Evolutionary conservation across 2,113 vertebrate genomes (phyloP).

Genomic region (Miniopterus natalensis): DNA sequence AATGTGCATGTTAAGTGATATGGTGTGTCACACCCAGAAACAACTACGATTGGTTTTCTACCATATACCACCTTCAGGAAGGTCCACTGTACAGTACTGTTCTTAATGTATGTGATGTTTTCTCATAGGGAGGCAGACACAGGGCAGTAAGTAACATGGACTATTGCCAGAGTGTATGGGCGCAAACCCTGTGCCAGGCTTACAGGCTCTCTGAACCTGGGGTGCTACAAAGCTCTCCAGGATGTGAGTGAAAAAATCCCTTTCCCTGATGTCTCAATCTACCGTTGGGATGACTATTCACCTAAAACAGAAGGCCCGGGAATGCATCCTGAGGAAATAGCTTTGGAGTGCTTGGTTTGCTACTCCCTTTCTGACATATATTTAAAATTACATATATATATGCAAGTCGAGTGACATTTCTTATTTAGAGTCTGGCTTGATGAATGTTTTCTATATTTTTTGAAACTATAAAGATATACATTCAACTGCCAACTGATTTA

Average conservation of each 20-base stretch:
- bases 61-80: neutral
- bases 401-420: neutral
- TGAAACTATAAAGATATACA: neutral
- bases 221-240: neutral
- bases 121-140: neutral
- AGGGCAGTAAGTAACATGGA: neutral
- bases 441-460: neutral
- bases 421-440: neutral
- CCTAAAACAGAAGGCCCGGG: neutral
- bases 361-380: neutral
- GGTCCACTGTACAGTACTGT: neutral
- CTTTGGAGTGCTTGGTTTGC: neutral
- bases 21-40: neutral
- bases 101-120: neutral
- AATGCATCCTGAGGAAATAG: neutral
- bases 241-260: neutral
- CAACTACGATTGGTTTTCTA: neutral
- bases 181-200: neutral
- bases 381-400: neutral
- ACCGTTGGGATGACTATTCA: rapidly evolving
- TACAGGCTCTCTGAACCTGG: neutral
- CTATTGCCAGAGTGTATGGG: rapidly evolving
- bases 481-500: neutral
- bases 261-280: neutral
- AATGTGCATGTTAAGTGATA: neutral